Conservation (phyloP, 1,140 invertebrate species). For the Atopsyche davidsoni region DNA sequence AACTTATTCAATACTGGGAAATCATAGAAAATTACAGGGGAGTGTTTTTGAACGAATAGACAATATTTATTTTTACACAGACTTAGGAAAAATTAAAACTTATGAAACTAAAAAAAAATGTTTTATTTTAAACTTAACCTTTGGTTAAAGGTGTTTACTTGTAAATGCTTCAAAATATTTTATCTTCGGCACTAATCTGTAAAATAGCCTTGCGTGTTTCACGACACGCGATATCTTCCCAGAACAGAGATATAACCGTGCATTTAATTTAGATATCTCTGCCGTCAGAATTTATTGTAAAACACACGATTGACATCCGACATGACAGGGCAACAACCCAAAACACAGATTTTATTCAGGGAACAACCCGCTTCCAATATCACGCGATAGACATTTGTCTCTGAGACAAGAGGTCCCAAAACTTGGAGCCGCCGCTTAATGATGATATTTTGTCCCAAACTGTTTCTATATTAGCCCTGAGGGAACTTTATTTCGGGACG, state of each 20-base stretch:
- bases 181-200: neutral
- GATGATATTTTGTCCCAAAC: conserved; percentile 14
- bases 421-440: neutral
- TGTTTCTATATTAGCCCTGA: conserved; percentile 10
- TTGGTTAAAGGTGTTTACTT: too few species aligned
- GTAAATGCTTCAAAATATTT: neutral
- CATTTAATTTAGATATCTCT: too few species aligned
- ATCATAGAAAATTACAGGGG: too few species aligned
- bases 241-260: neutral
- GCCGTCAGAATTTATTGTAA: neutral
- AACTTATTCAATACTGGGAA: too few species aligned
- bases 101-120: neutral
- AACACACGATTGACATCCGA: too few species aligned
- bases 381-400: conserved; percentile 13
- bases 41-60: too few species aligned
- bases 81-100: too few species aligned
- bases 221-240: neutral
- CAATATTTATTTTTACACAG: too few species aligned
- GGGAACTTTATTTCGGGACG: conserved; percentile 1
- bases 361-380: neutral
- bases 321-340: too few species aligned
- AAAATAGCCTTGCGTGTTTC: neutral
- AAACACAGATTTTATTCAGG: too few species aligned
- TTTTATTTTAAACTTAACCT: too few species aligned
- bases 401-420: too few species aligned